phyloP scores from a whole-genome alignment of 2,888 invertebrate species.

The Vanessa cardui region DNA sequence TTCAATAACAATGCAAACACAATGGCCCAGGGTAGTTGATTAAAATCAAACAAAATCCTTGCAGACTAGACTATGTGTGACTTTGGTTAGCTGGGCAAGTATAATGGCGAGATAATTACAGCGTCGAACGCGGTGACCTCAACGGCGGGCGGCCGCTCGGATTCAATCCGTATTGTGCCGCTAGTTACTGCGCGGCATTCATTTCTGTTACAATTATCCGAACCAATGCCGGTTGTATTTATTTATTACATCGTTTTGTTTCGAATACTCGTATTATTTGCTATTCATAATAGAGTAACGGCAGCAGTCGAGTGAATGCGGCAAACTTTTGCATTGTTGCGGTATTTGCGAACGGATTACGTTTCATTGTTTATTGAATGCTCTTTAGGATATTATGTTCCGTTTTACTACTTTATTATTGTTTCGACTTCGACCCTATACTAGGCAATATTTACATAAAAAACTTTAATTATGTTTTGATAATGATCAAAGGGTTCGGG shows the following conservation, averaged over 20 bases:
- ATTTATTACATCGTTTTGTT: conserved; percentile 25
- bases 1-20: no score
- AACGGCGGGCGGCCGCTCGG: conserved; percentile 4
- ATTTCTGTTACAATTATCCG: conserved; percentile 26
- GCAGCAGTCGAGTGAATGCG: neutral
- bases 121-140: conserved; percentile 4
- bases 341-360: conserved; percentile 6
- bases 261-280: conserved; percentile 13
- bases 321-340: conserved; percentile 3
- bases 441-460: no score
- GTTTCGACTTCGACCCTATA: neutral
- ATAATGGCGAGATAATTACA: neutral
- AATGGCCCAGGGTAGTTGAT: no score
- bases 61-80: no score
- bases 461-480: no score
- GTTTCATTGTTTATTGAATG: conserved; percentile 4
- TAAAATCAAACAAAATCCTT: no score
- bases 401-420: neutral
- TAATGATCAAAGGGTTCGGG: no score
- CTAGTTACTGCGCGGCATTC: conserved; percentile 21
- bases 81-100: neutral
- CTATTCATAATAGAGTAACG: conserved; percentile 11
- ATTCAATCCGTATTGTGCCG: conserved; percentile 23
- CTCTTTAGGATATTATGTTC: neutral
- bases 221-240: conserved; percentile 14